phyloP scores from a whole-genome alignment of 2,113 vertebrate species.

The Elanoides forficatus region DNA sequence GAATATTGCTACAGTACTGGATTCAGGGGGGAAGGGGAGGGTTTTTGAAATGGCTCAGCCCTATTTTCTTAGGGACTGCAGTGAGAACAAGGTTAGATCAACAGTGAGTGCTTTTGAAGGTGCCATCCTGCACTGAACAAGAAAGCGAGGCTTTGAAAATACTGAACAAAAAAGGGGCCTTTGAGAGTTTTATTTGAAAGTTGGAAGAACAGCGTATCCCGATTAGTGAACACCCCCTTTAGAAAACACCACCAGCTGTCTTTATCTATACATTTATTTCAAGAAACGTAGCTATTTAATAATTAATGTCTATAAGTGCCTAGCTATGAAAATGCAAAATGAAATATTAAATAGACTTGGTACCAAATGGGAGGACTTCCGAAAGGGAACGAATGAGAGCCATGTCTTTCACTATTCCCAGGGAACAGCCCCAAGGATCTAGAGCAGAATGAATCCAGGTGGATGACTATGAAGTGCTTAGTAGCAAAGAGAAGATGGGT shows the following conservation, averaged over 20 bases:
- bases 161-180: neutral
- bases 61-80: neutral
- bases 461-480: neutral
- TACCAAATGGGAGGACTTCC: constrained; percentile 17
- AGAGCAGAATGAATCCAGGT: constrained; percentile 49
- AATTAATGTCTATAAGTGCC: constrained; percentile 65
- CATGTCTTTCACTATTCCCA: constrained; percentile 3
- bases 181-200: neutral
- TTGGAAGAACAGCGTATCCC: neutral
- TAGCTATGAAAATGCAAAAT: constrained; percentile 61
- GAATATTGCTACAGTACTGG: neutral
- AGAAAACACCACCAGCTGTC: neutral
- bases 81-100: neutral
- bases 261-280: neutral
- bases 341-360: constrained; percentile 57
- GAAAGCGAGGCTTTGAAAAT: neutral
- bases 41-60: neutral
- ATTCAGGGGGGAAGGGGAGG: neutral
- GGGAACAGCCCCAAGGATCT: constrained; percentile 34
- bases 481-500: neutral
- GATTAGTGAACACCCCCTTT: neutral
- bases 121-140: neutral
- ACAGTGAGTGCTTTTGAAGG: neutral
- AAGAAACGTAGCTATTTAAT: constrained; percentile 37
- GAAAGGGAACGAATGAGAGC: neutral